phyloP scores from a whole-genome alignment of 2,797 vertebrate species.

The Borostomias antarcticus region DNA sequence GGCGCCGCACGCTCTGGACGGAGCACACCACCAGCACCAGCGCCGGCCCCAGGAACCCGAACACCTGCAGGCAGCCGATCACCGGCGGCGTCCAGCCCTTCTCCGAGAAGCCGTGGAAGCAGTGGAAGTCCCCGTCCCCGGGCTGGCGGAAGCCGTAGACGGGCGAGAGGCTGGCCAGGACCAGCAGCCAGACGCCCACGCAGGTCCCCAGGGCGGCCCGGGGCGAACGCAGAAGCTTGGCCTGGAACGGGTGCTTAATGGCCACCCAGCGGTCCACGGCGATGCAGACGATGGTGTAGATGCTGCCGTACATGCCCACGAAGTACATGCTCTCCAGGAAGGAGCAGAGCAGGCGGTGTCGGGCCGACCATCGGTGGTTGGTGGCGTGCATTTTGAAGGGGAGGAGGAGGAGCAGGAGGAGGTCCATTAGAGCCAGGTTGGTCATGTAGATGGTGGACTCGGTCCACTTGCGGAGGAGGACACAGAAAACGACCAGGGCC shows the following conservation, averaged over 20 bases:
- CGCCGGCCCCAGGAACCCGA: slow-evolving; percentile 86
- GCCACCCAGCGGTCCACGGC: slow-evolving; percentile 85
- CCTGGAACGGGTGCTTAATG: slow-evolving; percentile 79
- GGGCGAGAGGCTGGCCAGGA: slow-evolving; percentile 67
- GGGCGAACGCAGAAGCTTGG: slow-evolving; percentile 77
- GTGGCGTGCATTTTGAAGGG: slow-evolving; percentile 82
- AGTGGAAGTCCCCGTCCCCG: slow-evolving; percentile 18
- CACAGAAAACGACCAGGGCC: slow-evolving; percentile 79
- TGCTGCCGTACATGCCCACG: slow-evolving; percentile 85
- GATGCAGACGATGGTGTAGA: slow-evolving; percentile 88
- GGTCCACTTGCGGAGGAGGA: slow-evolving; percentile 74
- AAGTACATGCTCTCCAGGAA: slow-evolving; percentile 85
- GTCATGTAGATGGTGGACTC: slow-evolving; percentile 90
- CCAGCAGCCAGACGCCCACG: slow-evolving; percentile 74
- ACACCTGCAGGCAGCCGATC: slow-evolving; percentile 77
- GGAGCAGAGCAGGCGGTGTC: slow-evolving; percentile 67
- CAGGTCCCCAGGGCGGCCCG: slow-evolving; percentile 69
- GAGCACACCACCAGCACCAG: slow-evolving; percentile 81
- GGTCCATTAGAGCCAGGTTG: slow-evolving; percentile 83
- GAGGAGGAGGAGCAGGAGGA: slow-evolving; percentile 85
- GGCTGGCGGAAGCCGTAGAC: slow-evolving; percentile 62
- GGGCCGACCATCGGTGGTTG: accelerated
- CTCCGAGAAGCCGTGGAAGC: slow-evolving; percentile 81
- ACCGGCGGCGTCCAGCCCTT: slow-evolving; percentile 71
- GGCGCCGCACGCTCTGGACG: slow-evolving; percentile 69